These are phyloP conservation scores for Ligdia adustata DNA, from an alignment of 2,888 invertebrate genomes.

Conservation along the genomic window DNA sequence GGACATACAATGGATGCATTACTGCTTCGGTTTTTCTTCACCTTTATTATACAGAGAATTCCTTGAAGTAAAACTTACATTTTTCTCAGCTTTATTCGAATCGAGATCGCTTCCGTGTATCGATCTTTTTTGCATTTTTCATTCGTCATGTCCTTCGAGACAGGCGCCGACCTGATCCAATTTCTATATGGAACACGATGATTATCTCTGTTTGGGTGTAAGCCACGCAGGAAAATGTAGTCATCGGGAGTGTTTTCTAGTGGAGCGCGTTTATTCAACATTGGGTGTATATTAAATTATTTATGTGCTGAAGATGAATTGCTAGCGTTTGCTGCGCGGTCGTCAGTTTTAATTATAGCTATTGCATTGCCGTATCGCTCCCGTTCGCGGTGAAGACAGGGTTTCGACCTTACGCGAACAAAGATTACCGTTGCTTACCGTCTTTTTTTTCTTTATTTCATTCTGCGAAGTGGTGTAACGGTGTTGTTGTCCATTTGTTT, in stretches of 20 bases:
- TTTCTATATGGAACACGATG: constrained; percentile 55
- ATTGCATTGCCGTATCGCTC: constrained; percentile 48
- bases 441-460: constrained; percentile 71
- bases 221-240: constrained; percentile 29
- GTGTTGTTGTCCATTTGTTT: constrained; percentile 79
- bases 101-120: constrained; percentile 68
- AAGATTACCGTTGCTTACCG: constrained; percentile 76
- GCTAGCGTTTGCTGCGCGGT: constrained; percentile 43
- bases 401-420: constrained; percentile 67
- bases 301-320: constrained; percentile 34
- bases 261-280: constrained; percentile 34
- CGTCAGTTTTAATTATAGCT: constrained; percentile 63
- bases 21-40: constrained; percentile 67
- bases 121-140: constrained; percentile 57
- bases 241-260: constrained; percentile 35
- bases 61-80: constrained; percentile 73
- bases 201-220: constrained; percentile 34
- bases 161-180: constrained; percentile 57
- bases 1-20: constrained; percentile 72
- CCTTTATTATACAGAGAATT: constrained; percentile 68
- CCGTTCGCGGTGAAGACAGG: constrained; percentile 49
- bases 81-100: constrained; percentile 65
- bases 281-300: constrained; percentile 33
- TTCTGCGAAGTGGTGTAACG: constrained; percentile 80
- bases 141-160: constrained; percentile 54